Evolutionary conservation across 2,113 vertebrate species (phyloP), one percentile per base, ranked within the genome.

Genomic region (Smithornis capensis): DNA sequence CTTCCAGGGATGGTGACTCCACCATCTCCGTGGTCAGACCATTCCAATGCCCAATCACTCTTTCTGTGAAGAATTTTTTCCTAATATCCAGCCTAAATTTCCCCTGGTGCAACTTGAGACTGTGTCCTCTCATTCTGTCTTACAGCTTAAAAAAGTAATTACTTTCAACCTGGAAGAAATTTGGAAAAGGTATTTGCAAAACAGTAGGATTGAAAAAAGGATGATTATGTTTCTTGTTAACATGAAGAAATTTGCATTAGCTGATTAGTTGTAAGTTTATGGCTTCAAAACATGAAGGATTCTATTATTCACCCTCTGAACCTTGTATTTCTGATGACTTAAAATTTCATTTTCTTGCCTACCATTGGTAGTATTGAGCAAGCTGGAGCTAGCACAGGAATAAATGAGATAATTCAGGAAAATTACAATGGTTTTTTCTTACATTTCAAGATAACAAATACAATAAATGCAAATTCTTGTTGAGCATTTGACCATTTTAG

Each of bases 401-500:
- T 63, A 78, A 78, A 68, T 50, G 6, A 89, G 45, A 85, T 37
- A 19, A 55, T 78, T 88, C 29, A 44, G 56, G 31, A 77, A 89
- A 83, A 25, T 60, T 69, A 37, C 27, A 64, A 50, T 45, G 49
- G 12, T 22, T 62, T 71, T 81, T 45, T 60, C 53, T 80, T 87
- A 71, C 3, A 19, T 69, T 94, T 76, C 19, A 76, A 84, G 85
- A 84, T 71, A 82, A 49, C 8, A 24, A 50, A 86, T 44, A 50
- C 19, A 78, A 77, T 47, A 89, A 91, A 78, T 52, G 29, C 31
- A 78, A 91, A 86, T 80, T 59, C 57, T 71, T 96, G 19, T 83
- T 94, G 86, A 52, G 38, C 42, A 16, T 94, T 87, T 79, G 27
- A 80, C n/a, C 86, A 57, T 86, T 94, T 95, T 69, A 78, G 33